Evolutionary conservation across 2,888 invertebrate genomes (phyloP).

Genomic region (Pseudococcus longispinus): DNA sequence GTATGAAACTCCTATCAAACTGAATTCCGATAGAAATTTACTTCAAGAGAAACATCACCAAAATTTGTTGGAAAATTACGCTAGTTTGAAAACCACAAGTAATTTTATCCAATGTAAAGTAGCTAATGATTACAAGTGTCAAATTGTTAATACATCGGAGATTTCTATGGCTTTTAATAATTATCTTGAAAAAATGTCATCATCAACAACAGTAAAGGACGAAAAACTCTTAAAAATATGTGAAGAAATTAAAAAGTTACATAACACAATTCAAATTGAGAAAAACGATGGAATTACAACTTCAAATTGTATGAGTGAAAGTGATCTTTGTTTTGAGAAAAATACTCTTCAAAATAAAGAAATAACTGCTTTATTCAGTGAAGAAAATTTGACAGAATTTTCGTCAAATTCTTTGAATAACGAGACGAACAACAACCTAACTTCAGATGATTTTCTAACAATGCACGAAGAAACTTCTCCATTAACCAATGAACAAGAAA

Average conservation of each 20-base stretch:
- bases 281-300: neutral
- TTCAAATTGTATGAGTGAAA: neutral
- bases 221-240: neutral
- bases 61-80: slow-evolving; percentile 4
- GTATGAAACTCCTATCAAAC: neutral
- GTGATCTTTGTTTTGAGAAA: neutral
- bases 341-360: neutral
- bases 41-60: neutral
- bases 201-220: neutral
- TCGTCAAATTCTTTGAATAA: neutral
- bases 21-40: neutral
- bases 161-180: neutral
- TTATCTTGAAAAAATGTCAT: neutral
- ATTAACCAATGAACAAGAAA: neutral
- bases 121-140: neutral
- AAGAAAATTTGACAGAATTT: neutral
- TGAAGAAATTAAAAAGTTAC: neutral
- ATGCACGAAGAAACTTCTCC: neutral
- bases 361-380: neutral
- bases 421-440: neutral
- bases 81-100: neutral
- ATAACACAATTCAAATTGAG: neutral
- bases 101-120: neutral
- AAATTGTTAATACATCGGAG: neutral
- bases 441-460: neutral